These are phyloP conservation scores for Pammene fasciana DNA, from an alignment of 2,888 invertebrate genomes.

Conservation along the genomic window DNA sequence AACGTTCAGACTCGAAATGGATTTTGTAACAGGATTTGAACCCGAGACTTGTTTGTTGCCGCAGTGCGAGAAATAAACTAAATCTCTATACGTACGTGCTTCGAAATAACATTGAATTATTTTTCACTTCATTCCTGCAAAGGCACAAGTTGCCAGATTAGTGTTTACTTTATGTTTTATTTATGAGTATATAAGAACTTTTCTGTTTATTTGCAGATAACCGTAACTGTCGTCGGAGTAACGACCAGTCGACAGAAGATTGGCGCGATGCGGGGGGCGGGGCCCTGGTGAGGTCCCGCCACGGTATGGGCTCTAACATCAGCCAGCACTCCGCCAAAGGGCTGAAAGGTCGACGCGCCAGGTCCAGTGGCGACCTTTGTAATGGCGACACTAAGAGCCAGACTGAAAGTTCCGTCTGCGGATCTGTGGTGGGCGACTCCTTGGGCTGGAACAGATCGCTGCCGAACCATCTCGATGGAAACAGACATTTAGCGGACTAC, in stretches of 20 bases:
- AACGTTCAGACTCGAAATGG: slow-evolving; percentile 28
- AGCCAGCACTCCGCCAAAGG: slow-evolving; percentile 90
- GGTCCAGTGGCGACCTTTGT: slow-evolving; percentile 90
- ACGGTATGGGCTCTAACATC: slow-evolving; percentile 90
- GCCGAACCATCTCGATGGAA: slow-evolving; percentile 87
- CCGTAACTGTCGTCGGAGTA: slow-evolving; percentile 30
- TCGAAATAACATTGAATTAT: slow-evolving; percentile 10
- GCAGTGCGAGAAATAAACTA: slow-evolving; percentile 14
- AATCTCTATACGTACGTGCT: slow-evolving; percentile 6
- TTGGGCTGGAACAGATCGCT: slow-evolving; percentile 84
- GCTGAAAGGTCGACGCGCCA: slow-evolving; percentile 87
- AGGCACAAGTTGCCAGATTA: neutral
- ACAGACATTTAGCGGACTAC: slow-evolving; percentile 82
- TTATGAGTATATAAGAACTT: neutral
- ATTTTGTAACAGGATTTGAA: slow-evolving; percentile 34
- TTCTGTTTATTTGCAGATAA: slow-evolving; percentile 21
- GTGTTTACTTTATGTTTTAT: neutral
- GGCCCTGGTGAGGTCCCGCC: slow-evolving; percentile 79
- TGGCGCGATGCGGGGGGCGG: slow-evolving; percentile 63
- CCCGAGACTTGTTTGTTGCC: slow-evolving; percentile 27
- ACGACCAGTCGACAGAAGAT: slow-evolving; percentile 30
- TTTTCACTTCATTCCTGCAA: slow-evolving; percentile 12
- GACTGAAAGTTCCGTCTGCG: slow-evolving; percentile 79
- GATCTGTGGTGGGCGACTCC: slow-evolving; percentile 78
- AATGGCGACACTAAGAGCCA: slow-evolving; percentile 83